A percentile compares a stretch with the other conserved stretches of the same genome.
Conservation (phyloP, 2,797 vertebrate species). For the Parauchenoglanis punctatus region DNA sequence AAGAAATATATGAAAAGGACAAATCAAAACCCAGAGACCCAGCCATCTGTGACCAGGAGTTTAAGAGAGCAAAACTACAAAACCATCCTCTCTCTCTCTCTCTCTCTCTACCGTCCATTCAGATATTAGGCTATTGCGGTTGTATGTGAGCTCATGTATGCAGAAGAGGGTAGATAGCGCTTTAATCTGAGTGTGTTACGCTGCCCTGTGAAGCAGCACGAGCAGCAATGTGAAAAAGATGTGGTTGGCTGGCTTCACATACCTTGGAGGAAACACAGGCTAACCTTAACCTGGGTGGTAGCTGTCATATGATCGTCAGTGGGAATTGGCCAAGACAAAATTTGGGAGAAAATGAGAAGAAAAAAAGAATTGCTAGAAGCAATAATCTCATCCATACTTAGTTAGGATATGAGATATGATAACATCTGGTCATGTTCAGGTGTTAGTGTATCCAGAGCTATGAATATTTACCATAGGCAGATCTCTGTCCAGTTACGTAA, state of each 20-base stretch:
- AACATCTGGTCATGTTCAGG: not conserved
- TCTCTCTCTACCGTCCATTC: not conserved
- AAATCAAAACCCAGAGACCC: not conserved
- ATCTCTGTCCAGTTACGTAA: not conserved
- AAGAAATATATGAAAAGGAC: not conserved
- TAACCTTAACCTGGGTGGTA: not conserved
- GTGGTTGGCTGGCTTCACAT: not conserved
- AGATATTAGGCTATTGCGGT: no score
- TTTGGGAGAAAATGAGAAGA: not conserved
- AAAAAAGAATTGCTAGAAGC: not conserved
- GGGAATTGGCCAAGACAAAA: not conserved
- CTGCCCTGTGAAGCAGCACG: not conserved
- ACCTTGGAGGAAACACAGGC: not conserved
- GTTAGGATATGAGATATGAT: not conserved
- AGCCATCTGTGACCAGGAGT: not conserved
- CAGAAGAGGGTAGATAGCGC: not conserved
- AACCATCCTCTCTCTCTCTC: no score
- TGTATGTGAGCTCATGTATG: not conserved
- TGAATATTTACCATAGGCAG: not conserved
- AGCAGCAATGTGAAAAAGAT: conserved; percentile 2
- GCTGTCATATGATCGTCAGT: not conserved
- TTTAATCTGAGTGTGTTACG: not conserved
- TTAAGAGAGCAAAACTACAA: not conserved
- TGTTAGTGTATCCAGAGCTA: not conserved
- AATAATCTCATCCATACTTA: not conserved